Conservation (phyloP, 2,113 vertebrate species). For the Clupea harengus region DNA sequence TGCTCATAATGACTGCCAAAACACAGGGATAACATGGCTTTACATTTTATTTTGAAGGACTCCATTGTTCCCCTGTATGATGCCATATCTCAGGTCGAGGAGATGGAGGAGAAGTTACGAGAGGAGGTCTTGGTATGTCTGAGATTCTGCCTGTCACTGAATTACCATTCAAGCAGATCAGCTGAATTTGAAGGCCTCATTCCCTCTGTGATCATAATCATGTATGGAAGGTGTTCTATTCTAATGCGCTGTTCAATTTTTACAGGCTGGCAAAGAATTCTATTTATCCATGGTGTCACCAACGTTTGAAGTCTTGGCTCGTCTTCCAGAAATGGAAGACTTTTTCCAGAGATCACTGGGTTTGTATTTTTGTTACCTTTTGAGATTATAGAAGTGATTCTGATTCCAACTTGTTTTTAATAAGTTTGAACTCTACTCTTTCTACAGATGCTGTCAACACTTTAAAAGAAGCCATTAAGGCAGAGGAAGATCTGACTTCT, state of each 20-base stretch:
- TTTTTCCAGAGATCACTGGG: neutral
- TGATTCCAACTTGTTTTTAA: neutral
- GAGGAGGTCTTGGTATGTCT: conserved; percentile 60
- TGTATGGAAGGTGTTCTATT: neutral
- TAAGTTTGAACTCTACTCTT: neutral
- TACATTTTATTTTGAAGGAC: conserved; percentile 56
- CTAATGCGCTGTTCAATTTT: neutral
- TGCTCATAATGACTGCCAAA: neutral
- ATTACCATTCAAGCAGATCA: neutral
- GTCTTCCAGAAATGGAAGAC: neutral
- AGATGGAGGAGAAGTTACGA: conserved; percentile 63
- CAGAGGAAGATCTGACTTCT: neutral
- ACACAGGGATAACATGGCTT: neutral
- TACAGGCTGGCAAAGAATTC: neutral
- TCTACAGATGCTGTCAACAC: neutral
- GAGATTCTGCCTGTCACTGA: neutral
- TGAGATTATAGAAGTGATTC: neutral
- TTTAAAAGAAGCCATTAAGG: neutral
- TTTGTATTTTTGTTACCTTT: neutral
- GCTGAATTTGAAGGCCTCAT: neutral
- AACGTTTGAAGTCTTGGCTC: neutral
- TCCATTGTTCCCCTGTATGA: conserved; percentile 55
- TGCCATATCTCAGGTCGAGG: conserved; percentile 59
- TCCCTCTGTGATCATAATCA: neutral
- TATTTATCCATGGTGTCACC: neutral